Percentiles rank a stretch among this genome's conserved stretches.
Evolutionary conservation across 2,113 vertebrate genomes (phyloP).

Genomic region (Malurus melanocephalus): DNA sequence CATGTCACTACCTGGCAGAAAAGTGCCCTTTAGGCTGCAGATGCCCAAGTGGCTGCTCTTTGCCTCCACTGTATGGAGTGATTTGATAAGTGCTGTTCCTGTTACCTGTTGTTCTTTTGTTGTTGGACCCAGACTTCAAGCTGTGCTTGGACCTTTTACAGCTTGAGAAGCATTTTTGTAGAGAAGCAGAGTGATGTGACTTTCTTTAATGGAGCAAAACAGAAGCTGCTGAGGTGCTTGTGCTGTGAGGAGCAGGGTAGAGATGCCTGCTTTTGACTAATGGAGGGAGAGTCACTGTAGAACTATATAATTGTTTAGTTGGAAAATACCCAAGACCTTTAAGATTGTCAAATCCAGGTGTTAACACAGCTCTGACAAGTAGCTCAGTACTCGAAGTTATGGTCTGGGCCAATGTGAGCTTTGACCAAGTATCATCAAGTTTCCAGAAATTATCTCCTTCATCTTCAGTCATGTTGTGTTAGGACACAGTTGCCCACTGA

Average conservation of each 20-base stretch:
- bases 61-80: background rate
- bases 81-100: background rate
- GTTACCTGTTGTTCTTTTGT: fast-evolving
- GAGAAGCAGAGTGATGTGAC: background rate
- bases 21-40: background rate
- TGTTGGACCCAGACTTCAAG: background rate
- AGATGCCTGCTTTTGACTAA: background rate
- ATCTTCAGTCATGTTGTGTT: background rate
- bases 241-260: background rate
- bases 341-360: background rate
- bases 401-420: background rate
- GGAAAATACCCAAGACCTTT: background rate
- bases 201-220: background rate
- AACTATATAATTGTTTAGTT: background rate
- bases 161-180: background rate
- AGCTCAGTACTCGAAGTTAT: background rate
- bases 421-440: background rate
- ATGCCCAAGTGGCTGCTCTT: background rate
- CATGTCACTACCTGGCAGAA: background rate
- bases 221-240: background rate
- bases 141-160: background rate
- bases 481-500: background rate
- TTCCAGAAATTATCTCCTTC: background rate
- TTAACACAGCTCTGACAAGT: background rate
- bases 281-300: background rate